Evolutionary conservation across 2,797 vertebrate species (phyloP).

Genomic region (Babyrousa celebensis): DNA sequence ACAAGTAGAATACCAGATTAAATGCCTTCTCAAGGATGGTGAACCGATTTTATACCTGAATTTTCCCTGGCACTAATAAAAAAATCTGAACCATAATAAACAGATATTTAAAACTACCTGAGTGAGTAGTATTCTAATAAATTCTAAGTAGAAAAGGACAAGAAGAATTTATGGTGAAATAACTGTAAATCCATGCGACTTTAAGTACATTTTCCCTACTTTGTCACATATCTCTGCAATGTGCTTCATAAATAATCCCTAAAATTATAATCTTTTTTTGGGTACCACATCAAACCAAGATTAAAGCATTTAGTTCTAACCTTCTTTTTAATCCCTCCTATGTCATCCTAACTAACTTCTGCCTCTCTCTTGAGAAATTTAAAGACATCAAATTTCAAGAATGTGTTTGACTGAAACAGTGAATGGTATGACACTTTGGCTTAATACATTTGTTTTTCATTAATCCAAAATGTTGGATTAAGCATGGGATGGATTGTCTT

Average conservation of each 20-base stretch:
- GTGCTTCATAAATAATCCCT: background rate
- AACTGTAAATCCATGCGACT: background rate
- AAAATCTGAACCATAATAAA: conserved; percentile 53
- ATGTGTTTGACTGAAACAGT: background rate
- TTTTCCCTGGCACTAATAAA: background rate
- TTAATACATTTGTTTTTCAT: background rate
- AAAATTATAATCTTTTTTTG: conserved; percentile 34
- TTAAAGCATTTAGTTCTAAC: background rate
- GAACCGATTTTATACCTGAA: conserved; percentile 7
- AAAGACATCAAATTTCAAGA: conserved; percentile 21
- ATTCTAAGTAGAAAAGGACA: conserved; percentile 1
- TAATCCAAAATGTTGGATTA: background rate
- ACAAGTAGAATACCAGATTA: background rate
- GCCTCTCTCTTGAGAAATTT: conserved; percentile 3
- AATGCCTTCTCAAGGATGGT: background rate
- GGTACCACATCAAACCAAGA: background rate
- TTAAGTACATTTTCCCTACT: background rate
- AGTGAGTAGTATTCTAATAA: background rate
- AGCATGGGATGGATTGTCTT: background rate
- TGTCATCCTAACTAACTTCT: background rate
- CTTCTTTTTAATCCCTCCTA: background rate
- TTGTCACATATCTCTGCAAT: conserved; percentile 23
- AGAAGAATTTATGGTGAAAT: background rate
- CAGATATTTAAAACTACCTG: conserved; percentile 5
- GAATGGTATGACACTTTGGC: background rate